Evolutionary conservation across 2,888 invertebrate genomes (phyloP).

Genomic region (Dolichomitus sp.): DNA sequence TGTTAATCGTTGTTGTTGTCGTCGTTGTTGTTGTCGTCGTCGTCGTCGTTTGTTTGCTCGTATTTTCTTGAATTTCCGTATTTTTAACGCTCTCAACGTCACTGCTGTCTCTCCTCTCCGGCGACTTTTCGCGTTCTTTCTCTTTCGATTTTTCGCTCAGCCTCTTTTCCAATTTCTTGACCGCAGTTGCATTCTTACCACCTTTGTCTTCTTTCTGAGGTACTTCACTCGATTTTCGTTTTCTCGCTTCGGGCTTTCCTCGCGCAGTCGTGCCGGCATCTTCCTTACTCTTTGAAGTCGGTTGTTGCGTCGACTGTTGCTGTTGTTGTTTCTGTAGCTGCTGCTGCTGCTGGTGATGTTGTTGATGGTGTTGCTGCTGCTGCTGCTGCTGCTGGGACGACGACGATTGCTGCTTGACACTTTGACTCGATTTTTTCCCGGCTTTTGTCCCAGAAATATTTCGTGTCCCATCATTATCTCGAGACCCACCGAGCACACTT

Average conservation of each 20-base stretch:
- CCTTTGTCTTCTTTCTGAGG: constrained; percentile 81
- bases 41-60: constrained; percentile 43
- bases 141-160: constrained; percentile 73
- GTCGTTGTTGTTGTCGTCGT: constrained; percentile 32
- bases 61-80: constrained; percentile 39
- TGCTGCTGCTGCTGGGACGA: constrained; percentile 82
- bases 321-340: constrained; percentile 74
- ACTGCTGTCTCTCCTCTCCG: constrained; percentile 45
- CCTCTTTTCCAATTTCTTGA: constrained; percentile 83
- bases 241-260: constrained; percentile 83
- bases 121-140: constrained; percentile 61
- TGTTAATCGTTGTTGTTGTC: neutral
- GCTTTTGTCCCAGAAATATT: constrained; percentile 83
- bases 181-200: constrained; percentile 80
- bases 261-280: constrained; percentile 75
- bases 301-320: constrained; percentile 71
- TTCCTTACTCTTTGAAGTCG: constrained; percentile 84
- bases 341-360: constrained; percentile 76
- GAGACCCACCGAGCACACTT: constrained; percentile 83
- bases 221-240: constrained; percentile 84
- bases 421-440: constrained; percentile 79
- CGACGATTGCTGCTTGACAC: constrained; percentile 77
- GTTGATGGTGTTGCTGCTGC: constrained; percentile 73
- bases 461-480: constrained; percentile 86
- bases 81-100: constrained; percentile 46